Evolutionary conservation across 2,797 vertebrate genomes (phyloP).

Genomic region (Rallus crepitans): DNA sequence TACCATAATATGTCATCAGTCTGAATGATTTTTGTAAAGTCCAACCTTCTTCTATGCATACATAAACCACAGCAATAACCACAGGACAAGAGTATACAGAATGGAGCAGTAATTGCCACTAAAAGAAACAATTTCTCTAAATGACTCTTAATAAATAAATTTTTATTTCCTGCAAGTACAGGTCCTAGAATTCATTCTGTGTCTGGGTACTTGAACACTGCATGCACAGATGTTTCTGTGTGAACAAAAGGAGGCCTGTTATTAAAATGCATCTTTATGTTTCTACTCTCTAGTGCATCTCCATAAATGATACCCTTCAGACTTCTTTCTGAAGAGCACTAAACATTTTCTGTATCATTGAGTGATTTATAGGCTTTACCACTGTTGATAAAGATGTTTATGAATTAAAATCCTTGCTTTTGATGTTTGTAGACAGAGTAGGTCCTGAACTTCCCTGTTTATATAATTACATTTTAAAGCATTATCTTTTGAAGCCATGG

Average conservation of each 20-base stretch:
- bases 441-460: conserved; percentile 38
- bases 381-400: conserved; percentile 15
- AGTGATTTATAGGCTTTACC: conserved; percentile 21
- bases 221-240: neutral
- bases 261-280: neutral
- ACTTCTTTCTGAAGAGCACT: neutral
- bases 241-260: neutral
- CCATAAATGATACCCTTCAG: neutral
- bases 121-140: neutral
- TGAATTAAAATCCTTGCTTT: conserved; percentile 24
- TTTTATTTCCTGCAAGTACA: neutral
- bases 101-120: neutral
- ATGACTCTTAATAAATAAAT: neutral
- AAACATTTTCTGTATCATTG: neutral
- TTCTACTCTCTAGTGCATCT: neutral
- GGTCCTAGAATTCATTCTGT: neutral
- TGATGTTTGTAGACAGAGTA: conserved; percentile 3
- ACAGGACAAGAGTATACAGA: neutral
- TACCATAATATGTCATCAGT: neutral
- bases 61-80: neutral
- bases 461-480: conserved; percentile 44
- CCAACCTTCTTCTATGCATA: neutral
- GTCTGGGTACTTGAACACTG: neutral
- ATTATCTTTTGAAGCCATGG: conserved; percentile 7
- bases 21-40: neutral